These are phyloP conservation scores for Charina bottae DNA, from an alignment of 2,113 vertebrate species.

Conservation along the genomic window DNA sequence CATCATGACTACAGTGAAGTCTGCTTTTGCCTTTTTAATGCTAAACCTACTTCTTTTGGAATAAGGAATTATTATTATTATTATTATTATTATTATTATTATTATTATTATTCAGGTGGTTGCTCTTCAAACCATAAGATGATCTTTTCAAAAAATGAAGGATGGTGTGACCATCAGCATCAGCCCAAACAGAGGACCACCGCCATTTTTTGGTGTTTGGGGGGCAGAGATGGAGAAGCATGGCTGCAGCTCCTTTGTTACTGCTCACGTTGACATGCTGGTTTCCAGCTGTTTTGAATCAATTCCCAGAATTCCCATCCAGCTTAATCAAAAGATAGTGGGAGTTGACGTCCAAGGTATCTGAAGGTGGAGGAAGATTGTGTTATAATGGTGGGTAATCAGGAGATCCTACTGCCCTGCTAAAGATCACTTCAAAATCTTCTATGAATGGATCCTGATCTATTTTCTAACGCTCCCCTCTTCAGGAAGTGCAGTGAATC, in stretches of 20 bases:
- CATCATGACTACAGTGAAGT: not conserved
- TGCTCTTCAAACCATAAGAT: not conserved
- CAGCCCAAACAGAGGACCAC: not conserved
- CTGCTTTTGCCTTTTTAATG: not conserved
- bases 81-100: too few relatives aligned
- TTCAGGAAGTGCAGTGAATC: not conserved
- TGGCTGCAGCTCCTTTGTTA: not conserved
- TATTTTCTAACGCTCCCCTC: not conserved
- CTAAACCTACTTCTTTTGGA: not conserved
- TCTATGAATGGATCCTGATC: not conserved
- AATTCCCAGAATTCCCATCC: not conserved
- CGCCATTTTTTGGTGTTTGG: not conserved
- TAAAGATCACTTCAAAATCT: not conserved
- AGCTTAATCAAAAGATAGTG: not conserved
- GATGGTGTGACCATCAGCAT: not conserved
- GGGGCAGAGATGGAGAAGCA: not conserved
- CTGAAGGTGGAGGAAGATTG: not conserved
- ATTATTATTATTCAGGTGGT: not conserved
- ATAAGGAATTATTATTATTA: not conserved
- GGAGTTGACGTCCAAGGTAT: not conserved
- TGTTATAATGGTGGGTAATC: not conserved
- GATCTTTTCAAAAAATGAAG: not conserved
- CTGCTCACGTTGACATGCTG: not conserved
- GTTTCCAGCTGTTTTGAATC: not conserved
- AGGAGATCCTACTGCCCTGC: not conserved